phyloP scores from a whole-genome alignment of 2,113 vertebrate species.

The Catharus fuscescens region DNA sequence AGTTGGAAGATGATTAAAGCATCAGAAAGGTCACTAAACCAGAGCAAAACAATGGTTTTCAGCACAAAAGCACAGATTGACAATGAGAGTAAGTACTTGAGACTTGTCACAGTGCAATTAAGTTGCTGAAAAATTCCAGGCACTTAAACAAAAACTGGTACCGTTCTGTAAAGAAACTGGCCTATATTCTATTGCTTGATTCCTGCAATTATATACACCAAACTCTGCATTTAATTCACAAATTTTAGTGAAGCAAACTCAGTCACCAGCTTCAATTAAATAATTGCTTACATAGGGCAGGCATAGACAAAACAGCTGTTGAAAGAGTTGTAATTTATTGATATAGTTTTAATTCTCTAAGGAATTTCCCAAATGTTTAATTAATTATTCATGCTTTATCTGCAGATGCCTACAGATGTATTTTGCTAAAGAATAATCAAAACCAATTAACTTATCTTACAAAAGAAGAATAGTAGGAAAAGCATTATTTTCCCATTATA shows the following conservation, averaged over 20 bases:
- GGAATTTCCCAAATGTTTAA: background rate
- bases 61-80: background rate
- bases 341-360: background rate
- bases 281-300: background rate
- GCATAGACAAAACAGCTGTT: background rate
- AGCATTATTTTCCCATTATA: background rate
- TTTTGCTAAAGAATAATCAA: background rate
- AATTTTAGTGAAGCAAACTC: background rate
- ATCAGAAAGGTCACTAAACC: slow-evolving; percentile 83
- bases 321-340: background rate
- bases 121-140: background rate
- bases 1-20: slow-evolving; percentile 89
- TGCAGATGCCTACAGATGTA: background rate
- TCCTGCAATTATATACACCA: background rate
- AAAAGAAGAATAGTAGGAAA: background rate
- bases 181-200: background rate
- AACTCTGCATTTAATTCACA: background rate
- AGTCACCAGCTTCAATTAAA: background rate
- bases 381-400: background rate
- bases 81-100: background rate
- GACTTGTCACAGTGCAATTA: background rate
- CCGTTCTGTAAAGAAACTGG: background rate
- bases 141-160: background rate
- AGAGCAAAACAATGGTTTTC: background rate
- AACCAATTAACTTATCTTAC: background rate